These are phyloP conservation scores for Scolopax bukidnonensis DNA, from an alignment of 2,797 vertebrate species.

Conservation along the genomic window DNA sequence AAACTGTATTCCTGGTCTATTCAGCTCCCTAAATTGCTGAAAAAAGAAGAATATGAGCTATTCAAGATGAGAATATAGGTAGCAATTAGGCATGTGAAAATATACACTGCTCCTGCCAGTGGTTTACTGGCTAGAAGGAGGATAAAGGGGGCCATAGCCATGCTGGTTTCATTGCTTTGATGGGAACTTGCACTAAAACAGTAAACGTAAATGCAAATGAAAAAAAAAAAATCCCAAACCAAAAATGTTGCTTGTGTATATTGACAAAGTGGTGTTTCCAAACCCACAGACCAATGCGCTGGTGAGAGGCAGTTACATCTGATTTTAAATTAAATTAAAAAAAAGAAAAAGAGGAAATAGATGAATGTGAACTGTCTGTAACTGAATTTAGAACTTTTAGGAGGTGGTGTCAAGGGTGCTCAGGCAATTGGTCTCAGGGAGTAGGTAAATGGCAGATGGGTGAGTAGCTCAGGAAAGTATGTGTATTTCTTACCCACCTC, in stretches of 20 bases:
- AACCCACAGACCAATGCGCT: neutral
- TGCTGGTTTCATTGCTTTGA: neutral
- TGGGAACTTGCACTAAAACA: neutral
- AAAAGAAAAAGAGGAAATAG: neutral
- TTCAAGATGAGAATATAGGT: neutral
- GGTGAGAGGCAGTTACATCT: neutral
- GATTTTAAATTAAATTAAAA: neutral
- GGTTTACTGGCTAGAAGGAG: neutral
- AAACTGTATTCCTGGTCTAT: neutral
- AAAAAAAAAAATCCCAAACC: neutral
- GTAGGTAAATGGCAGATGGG: fast-evolving
- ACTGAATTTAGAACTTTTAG: neutral
- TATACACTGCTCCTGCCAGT: neutral
- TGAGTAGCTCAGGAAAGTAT: neutral
- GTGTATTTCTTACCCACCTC: neutral
- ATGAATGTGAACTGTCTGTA: neutral
- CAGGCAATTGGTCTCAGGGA: neutral
- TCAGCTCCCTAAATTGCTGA: neutral
- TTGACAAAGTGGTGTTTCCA: neutral
- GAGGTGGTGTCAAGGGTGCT: neutral
- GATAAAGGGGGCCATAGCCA: neutral
- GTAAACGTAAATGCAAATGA: neutral
- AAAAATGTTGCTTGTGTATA: neutral
- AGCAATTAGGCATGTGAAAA: neutral
- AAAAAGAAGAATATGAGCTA: neutral